Evolutionary conservation across 2,113 vertebrate species (phyloP).

Genomic region (Sylvicapra grimmia): DNA sequence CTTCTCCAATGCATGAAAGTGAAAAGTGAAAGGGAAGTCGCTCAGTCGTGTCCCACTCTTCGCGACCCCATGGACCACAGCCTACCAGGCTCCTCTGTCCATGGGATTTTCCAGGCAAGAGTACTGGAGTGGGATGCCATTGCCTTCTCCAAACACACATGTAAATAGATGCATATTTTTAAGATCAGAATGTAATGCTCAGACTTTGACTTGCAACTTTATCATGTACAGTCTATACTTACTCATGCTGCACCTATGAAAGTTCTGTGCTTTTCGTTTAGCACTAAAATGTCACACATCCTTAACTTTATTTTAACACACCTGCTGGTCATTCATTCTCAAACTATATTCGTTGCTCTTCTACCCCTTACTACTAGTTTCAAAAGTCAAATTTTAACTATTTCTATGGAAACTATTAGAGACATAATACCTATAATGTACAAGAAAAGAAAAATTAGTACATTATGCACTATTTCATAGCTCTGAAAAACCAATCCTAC

Average conservation of each 20-base stretch:
- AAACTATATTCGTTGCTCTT: constrained; percentile 15
- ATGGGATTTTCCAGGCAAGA: too few relatives aligned
- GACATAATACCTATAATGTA: constrained; percentile 63
- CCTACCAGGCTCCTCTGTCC: too few relatives aligned
- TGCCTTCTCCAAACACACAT: background rate
- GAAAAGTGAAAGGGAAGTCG: too few relatives aligned
- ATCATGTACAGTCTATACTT: background rate
- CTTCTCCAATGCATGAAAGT: too few relatives aligned
- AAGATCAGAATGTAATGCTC: constrained; percentile 23
- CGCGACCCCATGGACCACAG: too few relatives aligned
- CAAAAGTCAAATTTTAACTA: constrained; percentile 64
- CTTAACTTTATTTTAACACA: constrained; percentile 55
- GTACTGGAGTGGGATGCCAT: too few relatives aligned
- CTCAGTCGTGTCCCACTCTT: too few relatives aligned
- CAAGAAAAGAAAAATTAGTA: constrained; percentile 62
- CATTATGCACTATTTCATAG: constrained; percentile 61
- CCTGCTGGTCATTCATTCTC: constrained; percentile 57
- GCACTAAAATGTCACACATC: constrained; percentile 44
- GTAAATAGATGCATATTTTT: background rate
- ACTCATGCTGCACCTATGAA: background rate
- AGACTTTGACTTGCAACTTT: constrained; percentile 21
- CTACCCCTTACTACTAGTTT: background rate
- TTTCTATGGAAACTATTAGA: constrained; percentile 75
- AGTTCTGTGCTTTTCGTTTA: background rate
- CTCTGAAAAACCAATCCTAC: constrained; percentile 23